A percentile compares a stretch with the other conserved stretches of the same genome.
These are phyloP conservation scores for Zalophus californianus DNA, from an alignment of 2,797 vertebrate genomes.

Conservation along the genomic window DNA sequence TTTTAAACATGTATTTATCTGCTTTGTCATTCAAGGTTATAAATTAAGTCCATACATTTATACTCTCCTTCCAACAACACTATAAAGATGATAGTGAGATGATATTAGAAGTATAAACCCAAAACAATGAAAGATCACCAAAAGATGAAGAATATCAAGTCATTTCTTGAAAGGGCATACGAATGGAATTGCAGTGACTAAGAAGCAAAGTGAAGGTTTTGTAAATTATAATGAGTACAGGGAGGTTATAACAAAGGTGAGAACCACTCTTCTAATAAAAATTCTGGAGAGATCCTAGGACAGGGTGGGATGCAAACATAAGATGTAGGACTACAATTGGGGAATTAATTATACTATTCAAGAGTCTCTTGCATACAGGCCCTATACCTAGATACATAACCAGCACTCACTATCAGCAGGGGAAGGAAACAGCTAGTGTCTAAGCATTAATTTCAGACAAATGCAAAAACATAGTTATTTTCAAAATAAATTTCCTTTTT, in stretches of 20 bases:
- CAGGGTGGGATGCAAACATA: background rate
- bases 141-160: background rate
- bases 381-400: background rate
- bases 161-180: background rate
- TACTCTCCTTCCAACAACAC: background rate
- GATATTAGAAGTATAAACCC: background rate
- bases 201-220: background rate
- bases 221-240: background rate
- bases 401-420: background rate
- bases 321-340: background rate
- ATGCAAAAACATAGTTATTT: background rate
- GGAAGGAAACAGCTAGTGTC: background rate
- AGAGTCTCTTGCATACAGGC: background rate
- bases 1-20: background rate
- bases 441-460: background rate
- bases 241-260: background rate
- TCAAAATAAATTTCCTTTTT: background rate
- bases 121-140: background rate
- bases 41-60: background rate
- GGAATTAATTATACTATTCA: background rate
- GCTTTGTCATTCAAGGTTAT: background rate
- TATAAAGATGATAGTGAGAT: background rate
- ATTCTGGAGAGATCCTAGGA: background rate
- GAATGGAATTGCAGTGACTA: background rate
- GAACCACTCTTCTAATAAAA: background rate